These are phyloP conservation scores for Liolophura sinensis DNA, from an alignment of 1,140 invertebrate genomes.

Conservation along the genomic window DNA sequence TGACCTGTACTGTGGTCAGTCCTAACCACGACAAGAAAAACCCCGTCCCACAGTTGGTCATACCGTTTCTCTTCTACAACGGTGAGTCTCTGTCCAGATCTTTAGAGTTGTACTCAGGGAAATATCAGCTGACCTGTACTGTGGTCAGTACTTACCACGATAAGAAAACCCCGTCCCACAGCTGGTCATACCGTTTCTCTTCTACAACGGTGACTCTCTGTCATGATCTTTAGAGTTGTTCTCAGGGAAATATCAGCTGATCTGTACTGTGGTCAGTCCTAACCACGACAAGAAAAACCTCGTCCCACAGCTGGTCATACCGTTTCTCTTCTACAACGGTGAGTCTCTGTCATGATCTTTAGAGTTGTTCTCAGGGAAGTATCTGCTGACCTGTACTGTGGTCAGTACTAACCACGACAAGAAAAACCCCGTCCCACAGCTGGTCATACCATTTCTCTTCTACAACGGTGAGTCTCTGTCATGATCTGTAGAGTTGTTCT, in stretches of 20 bases:
- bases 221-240: background rate
- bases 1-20: no score
- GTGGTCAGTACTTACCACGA: constrained; percentile 33
- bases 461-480: no score
- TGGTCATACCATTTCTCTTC: no score
- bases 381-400: no score
- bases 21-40: no score
- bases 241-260: constrained; percentile 44
- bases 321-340: constrained; percentile 59
- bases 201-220: constrained; percentile 55
- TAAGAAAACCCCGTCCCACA: constrained; percentile 33
- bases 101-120: no score
- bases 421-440: no score
- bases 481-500: background rate
- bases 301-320: constrained; percentile 41
- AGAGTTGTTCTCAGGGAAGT: no score
- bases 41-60: no score
- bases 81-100: no score
- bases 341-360: constrained; percentile 21
- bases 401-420: no score
- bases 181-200: constrained; percentile 52
- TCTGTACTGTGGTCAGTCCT: constrained; percentile 33
- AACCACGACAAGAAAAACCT: constrained; percentile 30
- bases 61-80: no score
- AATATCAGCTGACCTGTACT: constrained; percentile 46